Evolutionary conservation across 2,797 vertebrate species (phyloP).

Genomic region (Hydrocynus forskahlii): DNA sequence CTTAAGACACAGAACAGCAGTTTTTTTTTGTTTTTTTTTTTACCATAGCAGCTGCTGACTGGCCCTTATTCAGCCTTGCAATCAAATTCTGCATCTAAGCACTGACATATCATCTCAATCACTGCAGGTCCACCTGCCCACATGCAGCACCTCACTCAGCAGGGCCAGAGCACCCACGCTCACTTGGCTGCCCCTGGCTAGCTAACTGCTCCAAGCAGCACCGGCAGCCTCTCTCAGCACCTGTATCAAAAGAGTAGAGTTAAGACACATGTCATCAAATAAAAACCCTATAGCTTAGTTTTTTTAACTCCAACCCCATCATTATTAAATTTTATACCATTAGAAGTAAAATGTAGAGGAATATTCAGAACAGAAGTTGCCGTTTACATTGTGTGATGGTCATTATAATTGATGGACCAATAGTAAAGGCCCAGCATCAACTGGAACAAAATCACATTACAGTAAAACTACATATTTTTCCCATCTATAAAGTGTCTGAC

Average conservation of each 20-base stretch:
- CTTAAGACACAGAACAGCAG: constrained; percentile 15
- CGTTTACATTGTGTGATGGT: no score
- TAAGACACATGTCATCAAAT: background rate
- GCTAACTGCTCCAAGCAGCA: background rate
- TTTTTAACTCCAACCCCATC: background rate
- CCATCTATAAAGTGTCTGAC: no score
- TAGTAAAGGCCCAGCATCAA: no score
- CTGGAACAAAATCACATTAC: no score
- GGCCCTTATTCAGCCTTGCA: constrained; percentile 10
- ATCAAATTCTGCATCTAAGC: constrained; percentile 27
- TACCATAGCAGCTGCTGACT: constrained; percentile 38
- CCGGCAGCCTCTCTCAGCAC: background rate
- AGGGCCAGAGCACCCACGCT: background rate
- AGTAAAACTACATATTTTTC: no score
- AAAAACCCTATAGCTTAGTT: background rate
- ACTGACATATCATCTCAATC: constrained; percentile 3
- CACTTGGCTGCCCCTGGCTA: background rate
- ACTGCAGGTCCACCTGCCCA: constrained; percentile 19
- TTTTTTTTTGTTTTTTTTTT: background rate
- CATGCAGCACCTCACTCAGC: background rate
- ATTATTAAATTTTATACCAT: background rate
- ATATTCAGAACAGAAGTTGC: no score
- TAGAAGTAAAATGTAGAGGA: background rate
- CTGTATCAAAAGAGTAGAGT: background rate
- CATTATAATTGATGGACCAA: no score